Evolutionary conservation across 2,113 vertebrate species (phyloP).

Genomic region (Xenus cinereus): DNA sequence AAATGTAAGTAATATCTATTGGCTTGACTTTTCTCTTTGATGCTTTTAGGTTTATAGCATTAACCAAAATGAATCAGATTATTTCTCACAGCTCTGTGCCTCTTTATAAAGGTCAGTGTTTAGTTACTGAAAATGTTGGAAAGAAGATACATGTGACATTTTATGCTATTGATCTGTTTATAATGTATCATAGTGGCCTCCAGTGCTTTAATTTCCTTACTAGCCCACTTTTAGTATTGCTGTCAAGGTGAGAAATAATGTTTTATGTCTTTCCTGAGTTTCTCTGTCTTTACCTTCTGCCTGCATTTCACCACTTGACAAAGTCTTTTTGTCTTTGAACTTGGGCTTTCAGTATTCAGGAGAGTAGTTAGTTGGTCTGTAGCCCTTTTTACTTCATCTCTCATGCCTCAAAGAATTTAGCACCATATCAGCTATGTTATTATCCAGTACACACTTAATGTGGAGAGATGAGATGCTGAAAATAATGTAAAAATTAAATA

Average conservation of each 20-base stretch:
- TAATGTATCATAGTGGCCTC: neutral
- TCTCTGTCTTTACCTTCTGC: neutral
- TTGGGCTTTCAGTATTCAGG: neutral
- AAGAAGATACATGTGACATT: conserved; percentile 30
- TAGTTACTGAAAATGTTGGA: neutral
- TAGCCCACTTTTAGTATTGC: neutral
- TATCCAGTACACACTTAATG: neutral
- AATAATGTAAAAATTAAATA: conserved; percentile 49
- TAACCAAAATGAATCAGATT: conserved; percentile 16
- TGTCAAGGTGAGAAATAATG: neutral
- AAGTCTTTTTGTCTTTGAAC: neutral
- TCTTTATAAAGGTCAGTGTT: conserved; percentile 29
- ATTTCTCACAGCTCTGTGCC: neutral
- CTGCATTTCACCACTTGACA: neutral
- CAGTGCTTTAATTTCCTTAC: conserved; percentile 4
- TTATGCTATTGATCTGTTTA: conserved; percentile 28
- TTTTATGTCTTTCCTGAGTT: neutral
- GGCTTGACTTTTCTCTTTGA: neutral
- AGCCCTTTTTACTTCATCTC: neutral
- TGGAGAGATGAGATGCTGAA: neutral
- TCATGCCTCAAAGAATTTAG: neutral
- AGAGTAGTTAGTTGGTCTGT: neutral
- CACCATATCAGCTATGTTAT: neutral
- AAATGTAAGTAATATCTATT: neutral
- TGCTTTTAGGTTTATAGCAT: conserved; percentile 16